These are phyloP conservation scores for Tricholaema leucomelas DNA, from an alignment of 2,113 vertebrate species.

Conservation along the genomic window DNA sequence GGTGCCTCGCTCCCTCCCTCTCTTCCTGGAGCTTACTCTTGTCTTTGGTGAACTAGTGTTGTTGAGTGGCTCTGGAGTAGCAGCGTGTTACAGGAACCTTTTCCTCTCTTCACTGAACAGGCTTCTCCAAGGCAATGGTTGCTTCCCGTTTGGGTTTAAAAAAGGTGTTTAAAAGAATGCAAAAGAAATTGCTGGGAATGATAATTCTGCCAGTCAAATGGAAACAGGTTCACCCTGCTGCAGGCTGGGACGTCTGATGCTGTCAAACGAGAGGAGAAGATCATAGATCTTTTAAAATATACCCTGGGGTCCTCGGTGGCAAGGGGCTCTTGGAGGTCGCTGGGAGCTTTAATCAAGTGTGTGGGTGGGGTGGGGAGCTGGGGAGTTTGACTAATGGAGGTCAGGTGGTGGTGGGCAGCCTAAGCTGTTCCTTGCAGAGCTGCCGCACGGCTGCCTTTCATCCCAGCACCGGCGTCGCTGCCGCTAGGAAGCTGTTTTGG, in stretches of 20 bases:
- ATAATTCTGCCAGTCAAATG: not conserved
- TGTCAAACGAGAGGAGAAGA: not conserved
- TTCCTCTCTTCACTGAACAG: not conserved
- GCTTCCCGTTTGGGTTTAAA: not conserved
- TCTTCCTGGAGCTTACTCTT: not conserved
- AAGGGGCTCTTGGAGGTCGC: not conserved
- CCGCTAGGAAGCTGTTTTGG: not conserved
- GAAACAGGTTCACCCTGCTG: not conserved
- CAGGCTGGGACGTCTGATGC: not conserved
- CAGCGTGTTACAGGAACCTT: not conserved
- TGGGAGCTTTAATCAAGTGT: not conserved
- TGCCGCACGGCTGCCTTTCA: not conserved
- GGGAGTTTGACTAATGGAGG: not conserved
- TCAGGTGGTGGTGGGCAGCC: not conserved
- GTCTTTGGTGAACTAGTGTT: not conserved
- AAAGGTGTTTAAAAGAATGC: not conserved
- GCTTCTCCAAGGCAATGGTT: not conserved
- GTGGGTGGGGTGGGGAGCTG: not conserved
- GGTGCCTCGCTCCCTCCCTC: not conserved
- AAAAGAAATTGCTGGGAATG: not conserved
- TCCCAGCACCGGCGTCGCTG: not conserved
- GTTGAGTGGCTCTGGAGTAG: not conserved
- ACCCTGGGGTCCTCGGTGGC: not conserved
- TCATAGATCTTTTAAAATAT: not conserved
- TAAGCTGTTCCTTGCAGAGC: not conserved